Base-by-base conservation (phyloP, 2,888 invertebrate species). In the Drosophila picticornis region DNA sequence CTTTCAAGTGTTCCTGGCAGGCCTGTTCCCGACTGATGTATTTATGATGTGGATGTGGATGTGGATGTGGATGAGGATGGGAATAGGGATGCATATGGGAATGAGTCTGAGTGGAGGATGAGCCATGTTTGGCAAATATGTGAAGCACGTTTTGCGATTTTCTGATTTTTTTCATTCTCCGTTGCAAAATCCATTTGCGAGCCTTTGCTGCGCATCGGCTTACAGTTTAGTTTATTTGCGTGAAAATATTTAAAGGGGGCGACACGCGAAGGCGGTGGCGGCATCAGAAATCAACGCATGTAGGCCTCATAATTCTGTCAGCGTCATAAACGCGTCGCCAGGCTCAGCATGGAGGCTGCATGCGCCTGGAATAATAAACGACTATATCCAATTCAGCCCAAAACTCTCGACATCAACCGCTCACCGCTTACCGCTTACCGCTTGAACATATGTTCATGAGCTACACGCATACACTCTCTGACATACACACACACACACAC, bases 281-380 rank as follows among this genome's bases (percentile, higher is more conserved):
- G 38, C 71, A 83, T 83, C 74, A 76, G 74, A 72, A 80, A 82
- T 88, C 90, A 90, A 80, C 90, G 88, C 87, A 87, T 87, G 87
- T 87, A 85, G 90, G 90, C 88, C 88, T 81, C 86, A 91, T 91
- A 91, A 91, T 90, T 90, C 90, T 85, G 90, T 87, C 83, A 91
- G 88, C 85, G 90, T 89, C 86, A 90, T 90, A 90, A 90, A 90
- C 90, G 90, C 81, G 90, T 78, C 86, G 83, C 88, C 77, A 74
- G 83, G 84, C 83, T 77, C 76, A 76, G 78, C 82, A 83, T 78
- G 84, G 70, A 76, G 64, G 75, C 69, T 89, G 88, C 86, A 90
- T 86, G 89, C 78, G 89, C 71, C 56, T 65, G 73, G 90, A 89
- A 90, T 90, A 90, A 84, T 88, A 90, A 90, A 86, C 87, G 83